Base-by-base conservation (phyloP, 2,113 vertebrate genomes). In the Xiphorhynchus elegans region DNA sequence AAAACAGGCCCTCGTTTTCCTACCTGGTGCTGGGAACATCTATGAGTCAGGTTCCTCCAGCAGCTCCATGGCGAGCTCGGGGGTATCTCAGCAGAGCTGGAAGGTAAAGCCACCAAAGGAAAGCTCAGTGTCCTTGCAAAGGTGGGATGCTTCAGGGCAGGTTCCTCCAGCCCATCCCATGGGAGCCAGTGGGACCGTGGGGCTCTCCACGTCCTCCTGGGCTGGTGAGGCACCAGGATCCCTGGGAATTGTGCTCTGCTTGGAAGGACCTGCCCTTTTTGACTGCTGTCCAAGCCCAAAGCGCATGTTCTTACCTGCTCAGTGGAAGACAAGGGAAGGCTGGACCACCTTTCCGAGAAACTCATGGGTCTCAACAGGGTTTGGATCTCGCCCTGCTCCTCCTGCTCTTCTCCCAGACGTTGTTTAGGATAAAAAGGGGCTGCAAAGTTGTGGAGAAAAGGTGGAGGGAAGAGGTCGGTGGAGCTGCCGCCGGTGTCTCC, bases 241-340 rank as follows among this genome's bases (percentile, higher is more conserved):
- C 96, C 70, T 94, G 93, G 83, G 97, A 98, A 98, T 91, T 24
- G 93, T 58, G 75, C 96, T 95, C 69, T 26, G 39, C 94, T 90
- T 72, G 88, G 78, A 92, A 80, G 73, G 94, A 96, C 97, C 96
- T 94, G 89, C 93, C 93, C 95, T 96, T 95, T 95, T 81, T 97
- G 97, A 96, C 44, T 19, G 91, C 83, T 55, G 79, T 95, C 96
- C 97, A 97, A 97, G 73, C 91, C 94, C 87, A 73, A 35, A 62
- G 40, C 35, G 17, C 98, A 8, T 96, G 98, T 97, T 87, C 77
- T 56, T 96, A 97, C 97, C 97, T 97, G 98, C 97, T 81, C 46
- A 0, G n/a, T 60, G 78, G 78, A 93, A 87, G 92, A 77, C 0
- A 10, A 28, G 6, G 52, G 59, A 67, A 75, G 92, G 91, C 93